These are phyloP conservation scores for Chloroceryle amazona DNA, from an alignment of 2,797 vertebrate species.

Conservation along the genomic window DNA sequence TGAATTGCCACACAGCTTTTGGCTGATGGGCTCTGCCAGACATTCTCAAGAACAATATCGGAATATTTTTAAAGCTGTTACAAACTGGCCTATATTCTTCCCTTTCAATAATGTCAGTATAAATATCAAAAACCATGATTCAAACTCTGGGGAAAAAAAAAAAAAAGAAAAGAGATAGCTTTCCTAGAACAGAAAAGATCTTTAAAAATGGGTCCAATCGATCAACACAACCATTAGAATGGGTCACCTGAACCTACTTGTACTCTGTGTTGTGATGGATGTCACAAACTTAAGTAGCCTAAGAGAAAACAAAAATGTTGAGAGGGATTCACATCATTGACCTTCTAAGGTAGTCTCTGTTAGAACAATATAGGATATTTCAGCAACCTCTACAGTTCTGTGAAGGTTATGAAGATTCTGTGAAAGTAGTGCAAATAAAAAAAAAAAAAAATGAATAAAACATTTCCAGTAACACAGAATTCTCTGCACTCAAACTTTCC, in stretches of 20 bases:
- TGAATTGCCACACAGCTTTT: background rate
- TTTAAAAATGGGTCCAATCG: background rate
- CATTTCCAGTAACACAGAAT: conserved; percentile 56
- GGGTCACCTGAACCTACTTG: conserved; percentile 1
- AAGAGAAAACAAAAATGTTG: conserved; percentile 66
- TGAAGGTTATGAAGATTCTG: conserved; percentile 64
- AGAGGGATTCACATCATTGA: conserved; percentile 42
- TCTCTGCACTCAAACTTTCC: conserved; percentile 52
- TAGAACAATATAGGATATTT: conserved; percentile 12
- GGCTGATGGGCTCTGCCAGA: background rate
- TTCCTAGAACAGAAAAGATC: conserved; percentile 48
- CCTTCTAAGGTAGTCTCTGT: conserved; percentile 59
- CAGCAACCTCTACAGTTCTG: conserved; percentile 64
- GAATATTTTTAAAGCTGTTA: conserved; percentile 49
- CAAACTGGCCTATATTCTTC: conserved; percentile 4
- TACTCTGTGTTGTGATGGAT: conserved; percentile 46
- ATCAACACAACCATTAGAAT: conserved; percentile 62
- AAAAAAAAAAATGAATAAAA: conserved; percentile 62
- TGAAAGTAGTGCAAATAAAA: conserved; percentile 68
- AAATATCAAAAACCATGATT: conserved; percentile 59
- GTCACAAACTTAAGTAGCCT: conserved; percentile 54
- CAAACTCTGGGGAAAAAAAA: conserved; percentile 37
- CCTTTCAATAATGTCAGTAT: conserved; percentile 38
- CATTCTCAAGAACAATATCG: background rate
- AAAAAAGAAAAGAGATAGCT: background rate